These are phyloP conservation scores for Abscondita cerata DNA, from an alignment of 2,888 invertebrate species.

Conservation along the genomic window DNA sequence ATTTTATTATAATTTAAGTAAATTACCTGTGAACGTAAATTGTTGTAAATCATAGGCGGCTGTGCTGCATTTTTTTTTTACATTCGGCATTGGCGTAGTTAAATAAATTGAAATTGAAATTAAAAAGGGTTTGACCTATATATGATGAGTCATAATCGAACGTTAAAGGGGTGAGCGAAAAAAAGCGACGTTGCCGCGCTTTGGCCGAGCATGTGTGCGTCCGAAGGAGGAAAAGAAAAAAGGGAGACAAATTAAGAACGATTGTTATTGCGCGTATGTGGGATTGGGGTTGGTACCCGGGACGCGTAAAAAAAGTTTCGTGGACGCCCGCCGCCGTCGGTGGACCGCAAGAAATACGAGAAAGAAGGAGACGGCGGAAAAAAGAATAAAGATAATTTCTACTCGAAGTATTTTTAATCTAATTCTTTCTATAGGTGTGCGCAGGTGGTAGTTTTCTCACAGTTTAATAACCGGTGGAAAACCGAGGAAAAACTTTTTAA, in stretches of 20 bases:
- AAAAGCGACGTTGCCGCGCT: constrained; percentile 6
- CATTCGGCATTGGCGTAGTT: background rate
- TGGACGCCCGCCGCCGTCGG: too few relatives aligned
- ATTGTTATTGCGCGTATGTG: constrained; percentile 31
- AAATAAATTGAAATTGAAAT: background rate
- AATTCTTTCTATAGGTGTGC: constrained; percentile 42
- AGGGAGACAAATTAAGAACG: constrained; percentile 38
- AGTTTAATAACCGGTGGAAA: constrained; percentile 23
- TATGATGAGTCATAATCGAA: constrained; percentile 40
- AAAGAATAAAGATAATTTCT: constrained; percentile 40
- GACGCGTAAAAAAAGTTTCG: background rate
- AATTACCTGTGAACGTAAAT: constrained; percentile 35
- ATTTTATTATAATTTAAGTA: constrained; percentile 32
- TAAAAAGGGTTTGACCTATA: constrained; percentile 38
- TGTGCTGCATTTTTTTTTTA: background rate
- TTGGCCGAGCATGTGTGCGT: background rate
- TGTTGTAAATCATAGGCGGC: constrained; percentile 19
- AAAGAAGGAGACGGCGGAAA: constrained; percentile 6
- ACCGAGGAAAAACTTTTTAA: background rate
- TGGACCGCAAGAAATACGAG: too few relatives aligned
- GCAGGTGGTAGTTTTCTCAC: constrained; percentile 38
- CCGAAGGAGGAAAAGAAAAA: constrained; percentile 14
- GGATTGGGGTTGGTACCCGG: background rate
- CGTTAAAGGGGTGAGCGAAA: constrained; percentile 36
- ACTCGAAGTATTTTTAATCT: constrained; percentile 46